Percentiles rank a stretch among this genome's conserved stretches.
Conservation (phyloP, 2,797 vertebrate species). For the Artibeus lituratus region DNA sequence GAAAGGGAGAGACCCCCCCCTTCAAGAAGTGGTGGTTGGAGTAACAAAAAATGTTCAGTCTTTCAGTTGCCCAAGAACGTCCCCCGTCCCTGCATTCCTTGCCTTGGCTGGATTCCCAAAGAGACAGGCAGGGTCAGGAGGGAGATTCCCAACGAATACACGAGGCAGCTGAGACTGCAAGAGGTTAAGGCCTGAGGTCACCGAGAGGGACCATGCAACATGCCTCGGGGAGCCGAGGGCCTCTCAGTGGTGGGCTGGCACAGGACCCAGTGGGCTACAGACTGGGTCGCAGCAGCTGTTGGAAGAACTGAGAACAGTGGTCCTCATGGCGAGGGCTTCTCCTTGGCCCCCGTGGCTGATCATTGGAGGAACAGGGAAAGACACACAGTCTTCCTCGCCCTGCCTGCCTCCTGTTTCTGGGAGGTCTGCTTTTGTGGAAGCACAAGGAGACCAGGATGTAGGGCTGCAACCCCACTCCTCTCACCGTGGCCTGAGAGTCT, state of each 20-base stretch:
- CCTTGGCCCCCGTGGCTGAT: not conserved
- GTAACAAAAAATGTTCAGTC: not conserved
- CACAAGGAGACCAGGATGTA: not conserved
- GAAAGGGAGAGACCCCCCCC: not conserved
- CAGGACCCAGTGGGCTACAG: too few relatives aligned
- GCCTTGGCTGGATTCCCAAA: not conserved
- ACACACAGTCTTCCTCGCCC: not conserved
- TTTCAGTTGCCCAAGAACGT: not conserved
- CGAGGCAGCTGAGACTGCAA: not conserved
- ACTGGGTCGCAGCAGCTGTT: not conserved
- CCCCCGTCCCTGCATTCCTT: not conserved
- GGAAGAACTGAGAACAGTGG: not conserved
- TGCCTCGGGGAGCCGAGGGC: not conserved
- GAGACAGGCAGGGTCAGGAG: not conserved
- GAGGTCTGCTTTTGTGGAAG: not conserved
- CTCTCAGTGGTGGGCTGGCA: not conserved
- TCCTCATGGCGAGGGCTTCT: not conserved
- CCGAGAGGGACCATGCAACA: not conserved
- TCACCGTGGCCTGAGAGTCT: not conserved
- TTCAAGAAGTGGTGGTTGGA: not conserved
- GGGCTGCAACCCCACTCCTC: not conserved
- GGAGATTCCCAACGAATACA: not conserved
- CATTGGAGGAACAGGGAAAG: not conserved
- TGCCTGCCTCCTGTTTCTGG: not conserved
- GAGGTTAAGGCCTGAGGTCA: not conserved